These are phyloP conservation scores for Ditylenchus dipsaci DNA, from an alignment of 1,140 invertebrate species.

Conservation along the genomic window DNA sequence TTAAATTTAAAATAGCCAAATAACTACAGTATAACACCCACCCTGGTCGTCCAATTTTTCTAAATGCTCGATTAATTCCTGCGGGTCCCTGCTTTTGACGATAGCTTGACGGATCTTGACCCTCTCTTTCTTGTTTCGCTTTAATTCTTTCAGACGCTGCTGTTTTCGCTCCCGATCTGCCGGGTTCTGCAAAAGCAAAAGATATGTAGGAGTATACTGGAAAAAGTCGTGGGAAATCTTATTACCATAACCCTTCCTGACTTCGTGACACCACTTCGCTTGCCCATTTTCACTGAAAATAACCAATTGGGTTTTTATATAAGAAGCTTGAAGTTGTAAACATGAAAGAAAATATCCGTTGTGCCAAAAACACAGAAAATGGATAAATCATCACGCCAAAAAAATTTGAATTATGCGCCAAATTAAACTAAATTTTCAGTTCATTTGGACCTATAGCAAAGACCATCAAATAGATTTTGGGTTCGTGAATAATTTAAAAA, in stretches of 20 bases:
- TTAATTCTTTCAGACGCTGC: conserved; percentile 42
- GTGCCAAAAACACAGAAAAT: no score
- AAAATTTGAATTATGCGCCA: no score
- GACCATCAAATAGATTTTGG: no score
- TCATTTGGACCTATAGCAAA: no score
- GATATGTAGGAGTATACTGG: neutral
- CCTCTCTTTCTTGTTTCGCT: conserved; percentile 63
- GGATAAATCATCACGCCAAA: no score
- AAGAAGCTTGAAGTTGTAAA: no score
- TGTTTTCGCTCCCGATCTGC: conserved; percentile 62
- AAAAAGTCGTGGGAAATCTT: no score
- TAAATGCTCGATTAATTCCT: conserved; percentile 61
- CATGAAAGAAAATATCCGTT: no score
- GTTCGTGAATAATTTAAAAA: no score
- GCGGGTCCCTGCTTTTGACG: conserved; percentile 62
- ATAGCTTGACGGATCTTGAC: conserved; percentile 61
- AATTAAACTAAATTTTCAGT: no score
- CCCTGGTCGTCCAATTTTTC: conserved; percentile 62
- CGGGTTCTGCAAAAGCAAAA: conserved; percentile 59
- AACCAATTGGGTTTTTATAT: no score
- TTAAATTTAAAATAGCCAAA: neutral
- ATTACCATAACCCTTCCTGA: conserved; percentile 11
- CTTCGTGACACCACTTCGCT: conserved; percentile 23
- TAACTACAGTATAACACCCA: conserved; percentile 24
- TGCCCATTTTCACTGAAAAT: conserved; percentile 17